These are phyloP conservation scores for Suricata suricatta DNA, from an alignment of 2,113 vertebrate species.

Conservation along the genomic window DNA sequence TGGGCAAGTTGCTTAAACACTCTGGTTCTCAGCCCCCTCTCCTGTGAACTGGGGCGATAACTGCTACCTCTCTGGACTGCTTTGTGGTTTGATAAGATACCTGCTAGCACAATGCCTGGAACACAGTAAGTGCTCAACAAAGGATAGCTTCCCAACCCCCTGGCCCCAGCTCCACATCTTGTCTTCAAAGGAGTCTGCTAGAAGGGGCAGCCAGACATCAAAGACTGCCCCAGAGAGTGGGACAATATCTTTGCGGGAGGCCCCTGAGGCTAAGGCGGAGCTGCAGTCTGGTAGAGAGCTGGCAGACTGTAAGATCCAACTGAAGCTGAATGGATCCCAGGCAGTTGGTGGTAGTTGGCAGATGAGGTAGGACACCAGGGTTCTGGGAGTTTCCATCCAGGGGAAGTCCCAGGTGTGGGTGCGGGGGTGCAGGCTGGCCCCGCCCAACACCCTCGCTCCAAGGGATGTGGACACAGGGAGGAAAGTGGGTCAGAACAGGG, in stretches of 20 bases:
- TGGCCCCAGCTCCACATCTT: neutral
- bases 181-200: conserved; percentile 38
- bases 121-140: neutral
- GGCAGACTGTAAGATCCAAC: neutral
- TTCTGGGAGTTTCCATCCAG: conserved; percentile 77
- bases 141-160: neutral
- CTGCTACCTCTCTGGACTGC: neutral
- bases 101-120: neutral
- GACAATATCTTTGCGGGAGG: neutral
- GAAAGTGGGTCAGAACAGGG: conserved; percentile 74
- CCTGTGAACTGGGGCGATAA: neutral
- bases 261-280: neutral
- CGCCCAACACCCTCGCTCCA: conserved; percentile 65
- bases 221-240: neutral
- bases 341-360: conserved; percentile 56
- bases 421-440: conserved; percentile 51
- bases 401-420: conserved; percentile 76
- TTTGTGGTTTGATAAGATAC: neutral
- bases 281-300: neutral
- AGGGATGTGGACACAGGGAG: conserved; percentile 68
- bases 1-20: neutral
- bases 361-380: conserved; percentile 29
- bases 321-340: conserved; percentile 31
- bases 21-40: conserved; percentile 11
- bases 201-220: neutral